phyloP scores from a whole-genome alignment of 2,888 invertebrate species.

The Latrodectus hesperus region DNA sequence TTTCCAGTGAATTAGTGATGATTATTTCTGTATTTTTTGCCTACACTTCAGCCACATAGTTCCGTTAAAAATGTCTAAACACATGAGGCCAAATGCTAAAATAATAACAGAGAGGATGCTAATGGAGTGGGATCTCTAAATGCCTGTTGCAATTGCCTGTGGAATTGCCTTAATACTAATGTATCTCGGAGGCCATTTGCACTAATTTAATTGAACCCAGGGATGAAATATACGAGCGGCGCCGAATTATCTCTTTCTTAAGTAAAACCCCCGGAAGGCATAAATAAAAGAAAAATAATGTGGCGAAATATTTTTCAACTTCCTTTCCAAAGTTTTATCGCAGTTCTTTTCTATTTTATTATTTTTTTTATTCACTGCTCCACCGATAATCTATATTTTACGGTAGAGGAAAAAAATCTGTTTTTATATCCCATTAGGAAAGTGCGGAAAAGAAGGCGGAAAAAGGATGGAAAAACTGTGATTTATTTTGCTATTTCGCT shows the following conservation, averaged over 20 bases:
- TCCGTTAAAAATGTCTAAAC: too few relatives aligned
- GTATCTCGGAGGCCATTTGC: too few relatives aligned
- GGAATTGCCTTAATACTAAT: too few relatives aligned
- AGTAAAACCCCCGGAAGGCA: slow-evolving; percentile 2
- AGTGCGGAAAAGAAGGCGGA: background rate
- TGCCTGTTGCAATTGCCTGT: too few relatives aligned
- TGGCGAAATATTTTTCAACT: slow-evolving; percentile 3
- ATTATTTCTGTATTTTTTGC: too few relatives aligned
- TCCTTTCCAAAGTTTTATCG: slow-evolving; percentile 4
- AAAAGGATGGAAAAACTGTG: background rate
- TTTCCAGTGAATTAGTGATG: too few relatives aligned
- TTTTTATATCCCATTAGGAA: slow-evolving; percentile 14
- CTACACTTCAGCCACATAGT: too few relatives aligned
- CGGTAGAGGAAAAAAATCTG: background rate
- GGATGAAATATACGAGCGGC: background rate
- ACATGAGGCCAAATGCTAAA: too few relatives aligned
- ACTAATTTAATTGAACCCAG: background rate
- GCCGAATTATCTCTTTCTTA: background rate
- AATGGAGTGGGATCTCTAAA: too few relatives aligned
- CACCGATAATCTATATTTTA: slow-evolving; percentile 10
- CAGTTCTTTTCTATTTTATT: slow-evolving; percentile 4
- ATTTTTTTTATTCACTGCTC: background rate
- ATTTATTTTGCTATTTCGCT: background rate
- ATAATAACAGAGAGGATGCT: too few relatives aligned
- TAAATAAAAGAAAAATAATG: slow-evolving; percentile 10